Percentiles rank a stretch among this genome's conserved stretches.
Conservation (phyloP, 2,113 vertebrate genomes). For the Egretta garzetta region DNA sequence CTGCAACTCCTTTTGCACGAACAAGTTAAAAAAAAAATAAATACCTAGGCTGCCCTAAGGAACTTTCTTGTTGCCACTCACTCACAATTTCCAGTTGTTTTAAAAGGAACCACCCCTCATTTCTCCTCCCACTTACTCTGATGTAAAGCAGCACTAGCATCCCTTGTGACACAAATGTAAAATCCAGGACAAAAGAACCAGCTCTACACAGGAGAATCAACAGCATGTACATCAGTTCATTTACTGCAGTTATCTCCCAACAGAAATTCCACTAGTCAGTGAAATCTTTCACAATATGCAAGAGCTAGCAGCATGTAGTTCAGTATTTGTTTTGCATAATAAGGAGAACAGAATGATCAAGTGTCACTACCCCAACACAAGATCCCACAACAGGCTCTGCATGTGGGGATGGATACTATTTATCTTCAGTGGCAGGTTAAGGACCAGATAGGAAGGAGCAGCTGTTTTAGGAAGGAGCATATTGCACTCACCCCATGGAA, state of each 20-base stretch:
- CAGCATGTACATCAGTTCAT: neutral
- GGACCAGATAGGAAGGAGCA: neutral
- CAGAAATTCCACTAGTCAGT: neutral
- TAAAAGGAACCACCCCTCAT: neutral
- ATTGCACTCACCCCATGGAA: neutral
- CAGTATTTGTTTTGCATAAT: neutral
- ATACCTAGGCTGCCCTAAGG: neutral
- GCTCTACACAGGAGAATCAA: neutral
- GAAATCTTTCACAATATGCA: neutral
- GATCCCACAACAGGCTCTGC: neutral
- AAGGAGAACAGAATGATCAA: neutral
- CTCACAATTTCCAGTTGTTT: neutral
- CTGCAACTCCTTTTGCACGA: neutral
- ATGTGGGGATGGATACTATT: neutral
- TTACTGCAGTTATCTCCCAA: neutral
- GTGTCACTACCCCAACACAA: fast-evolving
- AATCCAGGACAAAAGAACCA: neutral
- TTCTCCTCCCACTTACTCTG: neutral
- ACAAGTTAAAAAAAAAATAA: neutral
- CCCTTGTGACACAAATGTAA: neutral
- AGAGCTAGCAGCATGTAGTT: neutral
- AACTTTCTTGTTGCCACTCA: neutral
- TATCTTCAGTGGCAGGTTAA: neutral
- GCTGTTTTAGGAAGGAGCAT: neutral
- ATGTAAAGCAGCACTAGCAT: neutral